Evolutionary conservation across 2,888 invertebrate genomes (phyloP), one percentile per base, ranked within the genome.

Genomic region (Acanthoscelides obtectus): DNA sequence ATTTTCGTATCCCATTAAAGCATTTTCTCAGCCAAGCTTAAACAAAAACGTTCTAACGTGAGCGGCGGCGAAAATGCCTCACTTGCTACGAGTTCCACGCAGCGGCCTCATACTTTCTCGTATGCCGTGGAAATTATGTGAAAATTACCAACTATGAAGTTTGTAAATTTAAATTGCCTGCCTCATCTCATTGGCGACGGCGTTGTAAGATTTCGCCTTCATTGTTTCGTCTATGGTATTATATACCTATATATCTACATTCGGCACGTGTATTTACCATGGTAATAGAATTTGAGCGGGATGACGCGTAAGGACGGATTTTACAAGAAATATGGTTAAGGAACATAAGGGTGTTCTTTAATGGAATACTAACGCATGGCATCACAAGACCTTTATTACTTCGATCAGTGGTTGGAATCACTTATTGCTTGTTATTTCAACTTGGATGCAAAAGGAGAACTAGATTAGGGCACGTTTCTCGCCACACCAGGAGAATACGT

Each of bases 91-190:
- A 12, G 5, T 45, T 45, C 1, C 45, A 45, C 17, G 45, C 6
- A 45, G 45, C n/a, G n/a, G n/a, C 45, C 5, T 45, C 45, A 45
- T 45, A 45, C 45, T 78, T 79, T 79, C 73, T 75, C 73, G 72
- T 74, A 74, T 74, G 74, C 75, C 76, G 75, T 73, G 75, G 74
- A 76, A 76, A 78, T 78, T 78, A 79, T 74, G 75, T 69, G 70
- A 73, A 74, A 75, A 77, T 76, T 75, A 73, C 78, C 76, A 76
- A 74, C 76, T 76, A 75, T 75, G 74, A 73, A 79, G 78, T 78
- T 79, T 75, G 73, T 72, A 77, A 79, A 77, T 76, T 78, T 78
- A 78, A 78, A 79, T 79, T 79, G 77, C 78, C 76, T 78, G 75
- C 71, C 72, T 74, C 71, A 73, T 72, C 70, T 66, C 65, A 74